Evolutionary conservation across 2,797 vertebrate species (phyloP).

Genomic region (Hybognathus amarus): DNA sequence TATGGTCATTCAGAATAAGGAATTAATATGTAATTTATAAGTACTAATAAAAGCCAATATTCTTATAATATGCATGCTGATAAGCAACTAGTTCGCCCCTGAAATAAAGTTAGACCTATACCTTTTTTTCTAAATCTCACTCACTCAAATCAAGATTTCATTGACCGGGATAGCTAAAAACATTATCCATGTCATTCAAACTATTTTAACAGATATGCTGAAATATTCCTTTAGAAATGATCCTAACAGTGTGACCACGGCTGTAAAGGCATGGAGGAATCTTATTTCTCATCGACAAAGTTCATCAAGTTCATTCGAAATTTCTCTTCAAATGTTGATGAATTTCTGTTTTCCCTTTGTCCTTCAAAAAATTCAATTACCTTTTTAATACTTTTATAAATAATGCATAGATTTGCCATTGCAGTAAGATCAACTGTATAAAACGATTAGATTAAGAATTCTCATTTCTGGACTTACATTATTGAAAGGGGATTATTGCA

Average conservation of each 20-base stretch:
- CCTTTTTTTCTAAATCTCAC: too few species aligned
- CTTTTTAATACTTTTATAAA: conserved; percentile 21
- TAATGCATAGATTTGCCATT: conserved; percentile 13
- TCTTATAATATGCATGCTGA: too few species aligned
- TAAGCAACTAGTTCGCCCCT: too few species aligned
- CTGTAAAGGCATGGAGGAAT: background rate
- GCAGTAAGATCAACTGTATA: conserved; percentile 31
- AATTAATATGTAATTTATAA: too few species aligned
- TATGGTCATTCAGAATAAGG: too few species aligned
- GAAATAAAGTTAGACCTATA: too few species aligned
- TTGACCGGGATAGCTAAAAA: background rate
- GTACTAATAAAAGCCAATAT: too few species aligned
- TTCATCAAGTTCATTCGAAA: background rate
- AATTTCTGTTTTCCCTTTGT: conserved; percentile 39
- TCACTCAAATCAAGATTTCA: background rate
- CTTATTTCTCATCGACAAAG: background rate
- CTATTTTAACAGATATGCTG: background rate
- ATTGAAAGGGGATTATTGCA: conserved; percentile 19
- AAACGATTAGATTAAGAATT: conserved; percentile 43
- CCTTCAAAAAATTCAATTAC: conserved; percentile 43
- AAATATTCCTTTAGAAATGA: background rate
- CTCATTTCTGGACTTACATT: conserved; percentile 28
- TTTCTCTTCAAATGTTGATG: conserved; percentile 18
- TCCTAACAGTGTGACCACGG: background rate
- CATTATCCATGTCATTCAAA: background rate